A percentile compares a stretch with the other conserved stretches of the same genome.
Conservation (phyloP, 2,888 invertebrate genomes). For the Campaea margaritaria region DNA sequence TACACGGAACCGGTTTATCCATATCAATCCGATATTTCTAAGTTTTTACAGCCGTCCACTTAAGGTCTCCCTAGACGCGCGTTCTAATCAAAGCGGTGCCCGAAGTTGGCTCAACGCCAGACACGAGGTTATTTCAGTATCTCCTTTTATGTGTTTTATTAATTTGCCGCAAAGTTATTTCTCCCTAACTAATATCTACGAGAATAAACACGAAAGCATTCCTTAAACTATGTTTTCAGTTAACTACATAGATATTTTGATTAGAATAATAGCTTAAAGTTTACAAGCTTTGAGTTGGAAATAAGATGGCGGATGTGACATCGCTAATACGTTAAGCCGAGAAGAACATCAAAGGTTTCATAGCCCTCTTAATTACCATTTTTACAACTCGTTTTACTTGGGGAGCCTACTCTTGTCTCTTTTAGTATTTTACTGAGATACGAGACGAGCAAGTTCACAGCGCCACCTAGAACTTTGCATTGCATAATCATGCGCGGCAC, state of each 20-base stretch:
- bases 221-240: slow-evolving; percentile 14
- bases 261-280: slow-evolving; percentile 18
- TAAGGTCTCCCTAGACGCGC: slow-evolving; percentile 9
- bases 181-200: slow-evolving; percentile 36
- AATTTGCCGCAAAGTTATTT: slow-evolving; percentile 77
- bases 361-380: neutral
- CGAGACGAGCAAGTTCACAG: no score
- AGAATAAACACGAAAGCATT: slow-evolving; percentile 36
- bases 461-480: no score
- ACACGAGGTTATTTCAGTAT: slow-evolving; percentile 72
- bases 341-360: slow-evolving; percentile 2
- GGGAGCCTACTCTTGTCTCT: no score
- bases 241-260: slow-evolving; percentile 21
- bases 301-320: slow-evolving; percentile 7
- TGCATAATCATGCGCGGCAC: no score
- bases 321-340: neutral
- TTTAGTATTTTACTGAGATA: no score
- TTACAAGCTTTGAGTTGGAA: slow-evolving; percentile 4
- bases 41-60: slow-evolving; percentile 10
- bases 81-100: slow-evolving; percentile 68
- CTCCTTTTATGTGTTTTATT: slow-evolving; percentile 82
- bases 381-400: no score
- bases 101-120: slow-evolving; percentile 62
- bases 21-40: slow-evolving; percentile 6
- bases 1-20: neutral